These are phyloP conservation scores for Morinoia aosen DNA, from an alignment of 2,888 invertebrate species.

Conservation along the genomic window DNA sequence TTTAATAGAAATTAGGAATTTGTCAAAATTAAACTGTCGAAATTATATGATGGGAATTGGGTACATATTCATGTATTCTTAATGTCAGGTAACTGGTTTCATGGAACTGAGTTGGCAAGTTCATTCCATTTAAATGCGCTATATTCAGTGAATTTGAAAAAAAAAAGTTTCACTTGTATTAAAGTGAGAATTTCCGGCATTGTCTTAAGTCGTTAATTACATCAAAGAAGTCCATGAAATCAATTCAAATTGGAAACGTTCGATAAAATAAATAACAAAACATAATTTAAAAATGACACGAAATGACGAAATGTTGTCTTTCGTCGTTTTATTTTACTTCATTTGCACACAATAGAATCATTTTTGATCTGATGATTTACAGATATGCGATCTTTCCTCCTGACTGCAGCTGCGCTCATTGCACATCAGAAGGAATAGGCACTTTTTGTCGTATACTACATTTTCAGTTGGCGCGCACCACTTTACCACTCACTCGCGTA, in stretches of 20 bases:
- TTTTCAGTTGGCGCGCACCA: neutral
- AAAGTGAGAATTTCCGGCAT: neutral
- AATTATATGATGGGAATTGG: neutral
- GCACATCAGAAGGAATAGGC: neutral
- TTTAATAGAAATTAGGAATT: neutral
- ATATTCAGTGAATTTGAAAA: neutral
- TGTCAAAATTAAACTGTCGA: neutral
- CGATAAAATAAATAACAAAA: neutral
- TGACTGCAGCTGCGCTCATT: neutral
- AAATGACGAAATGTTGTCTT: neutral
- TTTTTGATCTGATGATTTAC: neutral
- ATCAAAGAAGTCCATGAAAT: neutral
- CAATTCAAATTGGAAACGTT: neutral
- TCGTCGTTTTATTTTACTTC: neutral
- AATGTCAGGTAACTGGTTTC: neutral
- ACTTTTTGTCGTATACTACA: neutral
- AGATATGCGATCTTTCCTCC: neutral
- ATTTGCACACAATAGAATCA: neutral
- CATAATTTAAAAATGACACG: neutral
- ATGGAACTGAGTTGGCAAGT: neutral
- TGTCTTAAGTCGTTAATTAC: neutral
- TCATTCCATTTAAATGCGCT: neutral
- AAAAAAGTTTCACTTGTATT: neutral
- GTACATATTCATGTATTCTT: neutral
- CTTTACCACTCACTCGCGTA: too few relatives aligned